Evolutionary conservation across 2,797 vertebrate species (phyloP).

Genomic region (Hydrophis major): DNA sequence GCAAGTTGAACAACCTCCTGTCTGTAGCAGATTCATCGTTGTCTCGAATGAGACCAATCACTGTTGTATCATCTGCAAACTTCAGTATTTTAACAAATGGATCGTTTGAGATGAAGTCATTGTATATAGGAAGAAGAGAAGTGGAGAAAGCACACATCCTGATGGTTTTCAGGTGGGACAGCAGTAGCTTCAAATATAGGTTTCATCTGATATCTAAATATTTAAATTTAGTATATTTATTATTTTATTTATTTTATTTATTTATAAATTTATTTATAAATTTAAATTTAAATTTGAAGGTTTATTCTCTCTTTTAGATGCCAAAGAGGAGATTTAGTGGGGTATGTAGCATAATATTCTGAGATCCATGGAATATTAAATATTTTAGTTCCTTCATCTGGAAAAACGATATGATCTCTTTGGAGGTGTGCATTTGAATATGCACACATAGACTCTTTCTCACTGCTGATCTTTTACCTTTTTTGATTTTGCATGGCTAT

Average conservation of each 20-base stretch:
- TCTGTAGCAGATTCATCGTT: too few relatives aligned
- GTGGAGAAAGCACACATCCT: too few relatives aligned
- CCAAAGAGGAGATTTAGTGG: background rate
- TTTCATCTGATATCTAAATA: background rate
- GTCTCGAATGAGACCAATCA: too few relatives aligned
- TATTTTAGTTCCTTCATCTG: background rate
- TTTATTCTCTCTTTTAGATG: background rate
- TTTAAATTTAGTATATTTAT: background rate
- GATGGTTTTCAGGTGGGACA: too few relatives aligned
- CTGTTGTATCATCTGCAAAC: too few relatives aligned
- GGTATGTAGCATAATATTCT: background rate
- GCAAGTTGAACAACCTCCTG: too few relatives aligned
- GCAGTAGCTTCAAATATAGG: background rate
- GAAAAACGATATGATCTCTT: background rate
- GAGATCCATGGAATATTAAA: background rate
- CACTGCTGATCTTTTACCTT: background rate
- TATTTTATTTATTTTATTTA: background rate
- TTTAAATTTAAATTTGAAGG: background rate
- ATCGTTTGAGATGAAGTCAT: too few relatives aligned
- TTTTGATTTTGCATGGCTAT: background rate
- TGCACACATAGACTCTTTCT: background rate
- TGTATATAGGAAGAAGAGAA: too few relatives aligned
- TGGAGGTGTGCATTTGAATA: background rate
- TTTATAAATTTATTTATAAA: background rate
- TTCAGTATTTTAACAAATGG: too few relatives aligned